Percentiles rank a stretch among this genome's conserved stretches.
Evolutionary conservation across 2,888 invertebrate genomes (phyloP).

Genomic region (Pristionchus arcanus): DNA sequence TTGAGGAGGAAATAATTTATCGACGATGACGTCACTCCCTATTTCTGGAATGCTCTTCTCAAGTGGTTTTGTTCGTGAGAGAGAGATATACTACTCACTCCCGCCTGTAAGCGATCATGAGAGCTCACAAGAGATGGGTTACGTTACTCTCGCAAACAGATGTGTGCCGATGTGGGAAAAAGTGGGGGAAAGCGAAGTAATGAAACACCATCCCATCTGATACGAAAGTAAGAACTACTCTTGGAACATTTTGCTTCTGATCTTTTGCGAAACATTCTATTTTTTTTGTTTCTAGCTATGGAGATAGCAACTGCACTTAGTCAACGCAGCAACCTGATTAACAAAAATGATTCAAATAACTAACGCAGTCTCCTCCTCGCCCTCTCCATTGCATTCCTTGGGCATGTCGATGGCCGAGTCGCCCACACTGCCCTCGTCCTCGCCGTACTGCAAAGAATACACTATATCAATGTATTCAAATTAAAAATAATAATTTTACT

Average conservation of each 20-base stretch:
- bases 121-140: constrained; percentile 32
- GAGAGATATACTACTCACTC: neutral
- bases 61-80: neutral
- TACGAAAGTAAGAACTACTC: neutral
- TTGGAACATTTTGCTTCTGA: neutral
- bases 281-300: no score
- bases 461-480: neutral
- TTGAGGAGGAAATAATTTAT: neutral
- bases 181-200: neutral
- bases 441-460: constrained; percentile 46
- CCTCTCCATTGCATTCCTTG: constrained; percentile 60
- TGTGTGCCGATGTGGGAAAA: neutral
- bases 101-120: constrained; percentile 7
- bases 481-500: neutral
- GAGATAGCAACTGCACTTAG: no score
- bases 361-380: constrained; percentile 60
- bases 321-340: no score
- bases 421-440: constrained; percentile 60
- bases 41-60: constrained; percentile 19
- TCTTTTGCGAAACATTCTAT: no score
- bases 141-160: constrained; percentile 14
- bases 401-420: constrained; percentile 74
- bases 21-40: neutral
- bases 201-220: neutral
- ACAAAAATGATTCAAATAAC: neutral